These are phyloP conservation scores for Tetragonisca angustula DNA, from an alignment of 2,888 invertebrate genomes.

Conservation along the genomic window DNA sequence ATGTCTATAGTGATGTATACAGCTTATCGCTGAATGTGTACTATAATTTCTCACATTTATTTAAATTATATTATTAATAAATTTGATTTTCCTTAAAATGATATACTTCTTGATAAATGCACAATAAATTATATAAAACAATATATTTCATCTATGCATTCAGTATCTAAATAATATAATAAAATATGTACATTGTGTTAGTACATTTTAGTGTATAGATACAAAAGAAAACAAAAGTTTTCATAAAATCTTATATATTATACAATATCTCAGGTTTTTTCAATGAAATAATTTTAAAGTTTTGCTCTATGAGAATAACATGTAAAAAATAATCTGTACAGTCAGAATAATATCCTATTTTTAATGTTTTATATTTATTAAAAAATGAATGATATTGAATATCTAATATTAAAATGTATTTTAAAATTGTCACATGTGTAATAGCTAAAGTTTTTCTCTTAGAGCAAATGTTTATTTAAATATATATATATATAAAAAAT, in stretches of 20 bases:
- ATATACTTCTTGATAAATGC: conserved; percentile 13
- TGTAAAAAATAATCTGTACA: conserved; percentile 19
- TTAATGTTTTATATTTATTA: neutral
- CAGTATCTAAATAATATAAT: conserved; percentile 40
- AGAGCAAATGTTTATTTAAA: conserved; percentile 18
- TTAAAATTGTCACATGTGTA: conserved; percentile 18
- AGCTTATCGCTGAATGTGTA: conserved; percentile 13
- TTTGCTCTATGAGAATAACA: conserved; percentile 9
- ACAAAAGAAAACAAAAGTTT: conserved; percentile 50
- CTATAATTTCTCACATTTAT: conserved; percentile 23
- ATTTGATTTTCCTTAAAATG: neutral
- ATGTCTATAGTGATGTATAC: conserved; percentile 15
- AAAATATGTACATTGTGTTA: conserved; percentile 46
- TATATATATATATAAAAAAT: conserved; percentile 21
- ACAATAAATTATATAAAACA: conserved; percentile 43
- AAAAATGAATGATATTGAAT: neutral
- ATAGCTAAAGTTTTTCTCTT: conserved; percentile 17
- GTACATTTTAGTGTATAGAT: conserved; percentile 30
- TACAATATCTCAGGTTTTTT: conserved; percentile 33
- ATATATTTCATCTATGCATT: conserved; percentile 40
- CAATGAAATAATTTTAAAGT: conserved; percentile 17
- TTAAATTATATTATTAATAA: conserved; percentile 20
- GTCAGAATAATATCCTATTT: conserved; percentile 19
- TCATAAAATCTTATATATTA: conserved; percentile 25
- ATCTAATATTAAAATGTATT: neutral